Conservation (phyloP, 2,888 invertebrate genomes). For the Endotricha flammealis region DNA sequence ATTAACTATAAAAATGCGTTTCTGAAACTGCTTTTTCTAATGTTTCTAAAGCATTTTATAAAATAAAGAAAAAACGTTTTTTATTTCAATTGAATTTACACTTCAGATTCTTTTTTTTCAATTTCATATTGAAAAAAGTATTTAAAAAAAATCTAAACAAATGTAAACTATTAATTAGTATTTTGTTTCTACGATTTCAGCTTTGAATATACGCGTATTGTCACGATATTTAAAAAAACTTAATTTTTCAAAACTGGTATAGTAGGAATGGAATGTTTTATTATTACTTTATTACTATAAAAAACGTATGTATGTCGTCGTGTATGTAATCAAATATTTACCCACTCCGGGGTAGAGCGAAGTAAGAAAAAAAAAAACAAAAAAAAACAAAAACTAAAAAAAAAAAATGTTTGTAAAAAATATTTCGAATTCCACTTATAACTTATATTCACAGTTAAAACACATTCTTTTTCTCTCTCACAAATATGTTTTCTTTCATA, state of each 20-base stretch:
- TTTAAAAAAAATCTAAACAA: slow-evolving; percentile 3
- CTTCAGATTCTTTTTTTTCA: too few relatives aligned
- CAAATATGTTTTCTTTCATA: slow-evolving; percentile 2
- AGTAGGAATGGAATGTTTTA: slow-evolving; percentile 41
- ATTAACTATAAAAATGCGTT: too few relatives aligned
- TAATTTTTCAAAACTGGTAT: slow-evolving; percentile 44
- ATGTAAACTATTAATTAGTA: slow-evolving; percentile 17
- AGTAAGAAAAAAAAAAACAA: slow-evolving; percentile 34
- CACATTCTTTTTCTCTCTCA: slow-evolving; percentile 16
- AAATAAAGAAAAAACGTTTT: too few relatives aligned
- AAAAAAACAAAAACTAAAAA: slow-evolving; percentile 30
- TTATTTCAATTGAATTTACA: too few relatives aligned
- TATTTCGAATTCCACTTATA: slow-evolving; percentile 40
- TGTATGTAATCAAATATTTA: slow-evolving; percentile 46
- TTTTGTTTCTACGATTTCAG: slow-evolving; percentile 53
- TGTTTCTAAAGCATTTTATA: too few relatives aligned
- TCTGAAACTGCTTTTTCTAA: too few relatives aligned
- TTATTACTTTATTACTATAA: slow-evolving; percentile 38
- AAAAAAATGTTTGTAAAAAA: slow-evolving; percentile 41
- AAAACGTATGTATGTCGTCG: slow-evolving; percentile 60
- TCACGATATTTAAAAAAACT: slow-evolving; percentile 15
- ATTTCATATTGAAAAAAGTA: not conserved
- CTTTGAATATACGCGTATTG: slow-evolving; percentile 39
- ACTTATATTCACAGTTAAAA: slow-evolving; percentile 25
- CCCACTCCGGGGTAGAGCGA: slow-evolving; percentile 66